Evolutionary conservation across 2,888 invertebrate species (phyloP), one percentile per base, ranked within the genome.

Genomic region (Acronicta leporina): DNA sequence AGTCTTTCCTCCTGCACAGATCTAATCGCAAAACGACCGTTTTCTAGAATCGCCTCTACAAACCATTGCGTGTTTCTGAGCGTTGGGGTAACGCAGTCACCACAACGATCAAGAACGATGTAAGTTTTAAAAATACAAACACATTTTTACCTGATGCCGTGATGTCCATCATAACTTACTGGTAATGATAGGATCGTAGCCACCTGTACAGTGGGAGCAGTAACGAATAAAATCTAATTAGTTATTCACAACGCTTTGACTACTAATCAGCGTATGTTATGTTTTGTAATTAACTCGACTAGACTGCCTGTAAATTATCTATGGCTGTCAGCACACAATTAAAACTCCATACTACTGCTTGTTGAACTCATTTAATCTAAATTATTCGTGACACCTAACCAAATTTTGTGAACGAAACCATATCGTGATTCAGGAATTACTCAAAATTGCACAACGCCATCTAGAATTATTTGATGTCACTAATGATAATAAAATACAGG

Each of bases 21-120:
- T 94, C 89, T 92, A 90, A 94, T 94, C 94, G 92, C 87, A 94
- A 94, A 94, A 94, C 92, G 94, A 90, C 92, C 94, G 94, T 94
- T 94, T 94, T 94, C 94, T 92, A 90, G 92, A 94, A 94, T 94
- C 92, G 93, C 92, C 90, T 89, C 86, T 86, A 92, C 92, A 90
- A 89, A 91, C 88, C 87, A 91, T 93, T 89, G 94, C 94, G 92
- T 93, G 94, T 84, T 86, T 51, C 77, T 84, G 80, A 81, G 79
- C 78, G 72, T 69, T 64, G 73, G 77, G 73, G 75, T 71, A 74
- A 75, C 73, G 72, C 71, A 74, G 68, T 80, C 79, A 68, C 66
- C 68, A 62, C 44, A n/a, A 13, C 68, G 54, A 77, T 73, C 78
- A 75, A 73, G 62, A 74, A 70, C 75, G 64, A 70, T 73, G 73